phyloP scores from a whole-genome alignment of 2,888 invertebrate genomes.

The Octodonta nipae region DNA sequence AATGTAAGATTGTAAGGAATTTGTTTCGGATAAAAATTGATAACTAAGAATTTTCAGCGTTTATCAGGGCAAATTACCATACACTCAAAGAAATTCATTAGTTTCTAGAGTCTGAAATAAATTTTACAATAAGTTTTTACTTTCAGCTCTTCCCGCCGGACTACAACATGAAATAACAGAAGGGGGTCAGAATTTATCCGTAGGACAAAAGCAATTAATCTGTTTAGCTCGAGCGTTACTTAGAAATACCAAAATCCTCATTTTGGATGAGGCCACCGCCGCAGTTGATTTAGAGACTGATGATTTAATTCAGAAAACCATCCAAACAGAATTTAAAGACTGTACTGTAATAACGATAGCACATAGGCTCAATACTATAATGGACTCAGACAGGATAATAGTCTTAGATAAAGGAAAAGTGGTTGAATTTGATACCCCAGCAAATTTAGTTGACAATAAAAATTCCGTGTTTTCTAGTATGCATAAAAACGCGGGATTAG shows the following conservation, averaged over 20 bases:
- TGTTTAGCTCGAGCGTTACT: constrained; percentile 38
- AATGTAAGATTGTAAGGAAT: too few relatives aligned
- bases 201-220: constrained; percentile 39
- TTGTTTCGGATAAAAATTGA: too few relatives aligned
- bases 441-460: constrained; percentile 25
- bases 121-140: too few relatives aligned
- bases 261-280: constrained; percentile 40
- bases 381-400: constrained; percentile 30
- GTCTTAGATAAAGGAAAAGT: constrained; percentile 33
- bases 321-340: constrained; percentile 39
- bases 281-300: constrained; percentile 42
- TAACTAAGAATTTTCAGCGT: too few relatives aligned
- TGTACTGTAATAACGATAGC: constrained; percentile 48
- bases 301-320: constrained; percentile 40
- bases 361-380: constrained; percentile 43
- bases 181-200: constrained; percentile 27
- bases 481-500: constrained; percentile 37
- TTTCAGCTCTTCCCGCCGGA: constrained; percentile 52
- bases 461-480: constrained; percentile 35
- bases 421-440: constrained; percentile 31
- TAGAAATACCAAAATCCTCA: constrained; percentile 36
- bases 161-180: constrained; percentile 49
- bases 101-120: too few relatives aligned
- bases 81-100: too few relatives aligned
- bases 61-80: too few relatives aligned